Conservation (phyloP, 2,113 vertebrate genomes). For the Hippocampus barbouri region DNA sequence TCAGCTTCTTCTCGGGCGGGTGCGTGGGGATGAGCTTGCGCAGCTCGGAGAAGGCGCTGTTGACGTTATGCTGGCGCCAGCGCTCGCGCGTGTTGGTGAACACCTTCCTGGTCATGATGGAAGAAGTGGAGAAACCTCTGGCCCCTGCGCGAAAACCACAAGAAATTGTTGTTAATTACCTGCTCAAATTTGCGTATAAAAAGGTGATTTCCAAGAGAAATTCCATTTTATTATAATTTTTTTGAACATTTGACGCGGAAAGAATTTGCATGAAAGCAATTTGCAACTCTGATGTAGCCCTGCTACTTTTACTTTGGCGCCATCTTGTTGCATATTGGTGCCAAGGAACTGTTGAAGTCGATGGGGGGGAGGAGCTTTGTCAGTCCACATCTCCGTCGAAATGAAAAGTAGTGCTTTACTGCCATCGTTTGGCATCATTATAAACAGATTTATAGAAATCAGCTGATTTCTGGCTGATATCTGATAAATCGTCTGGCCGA, state of each 20-base stretch:
- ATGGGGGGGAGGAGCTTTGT: neutral
- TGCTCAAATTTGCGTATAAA: neutral
- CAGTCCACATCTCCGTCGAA: neutral
- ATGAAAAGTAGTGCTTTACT: neutral
- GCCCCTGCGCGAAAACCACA: neutral
- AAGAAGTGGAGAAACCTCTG: neutral
- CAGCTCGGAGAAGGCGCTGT: slow-evolving; percentile 90
- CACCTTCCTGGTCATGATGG: slow-evolving; percentile 89
- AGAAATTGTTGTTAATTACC: neutral
- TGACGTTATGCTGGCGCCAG: slow-evolving; percentile 97
- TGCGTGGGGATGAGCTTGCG: slow-evolving; percentile 96
- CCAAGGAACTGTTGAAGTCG: too few relatives aligned
- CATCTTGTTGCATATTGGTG: neutral
- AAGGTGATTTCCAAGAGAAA: neutral
- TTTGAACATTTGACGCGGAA: too few relatives aligned
- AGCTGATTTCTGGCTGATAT: too few relatives aligned
- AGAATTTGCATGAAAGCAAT: too few relatives aligned
- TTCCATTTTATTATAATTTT: too few relatives aligned
- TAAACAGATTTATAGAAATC: neutral
- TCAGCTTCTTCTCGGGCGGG: slow-evolving; percentile 96
- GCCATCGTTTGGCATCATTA: neutral
- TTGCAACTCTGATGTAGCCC: too few relatives aligned
- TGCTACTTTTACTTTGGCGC: neutral
- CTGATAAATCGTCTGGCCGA: too few relatives aligned
- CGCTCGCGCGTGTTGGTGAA: slow-evolving; percentile 91